Conservation (phyloP, 2,797 vertebrate genomes). For the Brachymystax lenok region DNA sequence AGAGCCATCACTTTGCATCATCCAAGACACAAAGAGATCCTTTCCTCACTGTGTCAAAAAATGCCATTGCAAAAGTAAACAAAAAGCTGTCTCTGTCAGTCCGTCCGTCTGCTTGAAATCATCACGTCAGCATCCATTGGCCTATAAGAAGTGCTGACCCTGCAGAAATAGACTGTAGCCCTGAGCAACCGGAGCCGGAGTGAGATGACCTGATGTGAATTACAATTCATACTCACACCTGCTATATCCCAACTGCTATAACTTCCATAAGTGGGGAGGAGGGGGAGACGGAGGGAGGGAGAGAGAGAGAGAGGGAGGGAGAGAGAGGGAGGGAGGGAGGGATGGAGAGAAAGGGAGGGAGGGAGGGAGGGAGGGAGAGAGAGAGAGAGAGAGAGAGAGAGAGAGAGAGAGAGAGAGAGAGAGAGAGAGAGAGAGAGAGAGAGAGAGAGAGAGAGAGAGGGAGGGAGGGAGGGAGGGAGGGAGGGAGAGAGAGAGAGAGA, state of each 20-base stretch:
- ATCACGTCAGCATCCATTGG: constrained; percentile 61
- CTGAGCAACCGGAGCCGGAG: constrained; percentile 43
- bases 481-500: background rate
- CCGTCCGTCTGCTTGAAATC: constrained; percentile 16
- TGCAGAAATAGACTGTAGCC: constrained; percentile 39
- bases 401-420: background rate
- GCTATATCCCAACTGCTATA: constrained; percentile 56
- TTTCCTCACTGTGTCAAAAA: too few relatives aligned
- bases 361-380: too few relatives aligned
- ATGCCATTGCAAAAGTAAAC: too few relatives aligned
- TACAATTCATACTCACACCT: constrained; percentile 66
- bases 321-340: too few relatives aligned
- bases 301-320: background rate
- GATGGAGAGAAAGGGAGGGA: too few relatives aligned
- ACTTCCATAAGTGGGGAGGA: constrained; percentile 49
- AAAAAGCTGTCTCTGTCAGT: background rate
- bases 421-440: background rate
- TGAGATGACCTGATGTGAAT: constrained; percentile 68
- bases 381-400: background rate
- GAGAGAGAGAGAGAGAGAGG: background rate
- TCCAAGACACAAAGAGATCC: background rate
- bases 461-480: background rate
- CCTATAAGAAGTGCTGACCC: constrained; percentile 42
- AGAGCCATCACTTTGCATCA: background rate
- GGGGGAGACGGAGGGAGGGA: constrained; percentile 34